Evolutionary conservation across 2,888 invertebrate genomes (phyloP).

Genomic region (Autographa pulchrina): DNA sequence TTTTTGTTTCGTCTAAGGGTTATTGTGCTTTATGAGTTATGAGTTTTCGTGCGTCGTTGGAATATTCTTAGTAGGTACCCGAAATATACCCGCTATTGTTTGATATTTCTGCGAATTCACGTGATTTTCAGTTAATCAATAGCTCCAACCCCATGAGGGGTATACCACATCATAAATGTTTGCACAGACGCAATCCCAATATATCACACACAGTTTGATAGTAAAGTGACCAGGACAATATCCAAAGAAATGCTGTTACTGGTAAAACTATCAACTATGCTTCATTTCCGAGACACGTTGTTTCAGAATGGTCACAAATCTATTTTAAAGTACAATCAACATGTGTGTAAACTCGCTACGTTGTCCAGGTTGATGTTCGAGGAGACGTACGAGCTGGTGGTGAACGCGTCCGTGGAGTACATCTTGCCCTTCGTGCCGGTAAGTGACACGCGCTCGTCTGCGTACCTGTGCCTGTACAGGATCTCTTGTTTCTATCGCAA

Average conservation of each 20-base stretch:
- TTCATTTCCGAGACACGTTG: not conserved
- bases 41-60: not conserved
- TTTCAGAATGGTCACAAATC: not conserved
- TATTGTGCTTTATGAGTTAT: not conserved
- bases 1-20: not conserved
- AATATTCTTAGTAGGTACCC: not conserved
- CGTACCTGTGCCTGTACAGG: no score
- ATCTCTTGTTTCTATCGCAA: no score
- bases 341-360: not conserved
- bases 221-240: not conserved
- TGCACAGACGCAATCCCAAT: not conserved
- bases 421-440: conserved; percentile 79
- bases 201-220: not conserved
- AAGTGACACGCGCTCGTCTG: conserved; percentile 54
- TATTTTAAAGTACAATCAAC: no score
- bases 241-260: not conserved
- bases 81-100: not conserved
- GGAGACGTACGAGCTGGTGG: conserved; percentile 67
- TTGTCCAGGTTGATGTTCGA: conserved; percentile 74
- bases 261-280: no score
- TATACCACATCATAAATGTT: not conserved
- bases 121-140: no score
- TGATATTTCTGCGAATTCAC: not conserved
- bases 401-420: conserved; percentile 77
- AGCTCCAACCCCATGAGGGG: no score